Percentiles rank a stretch among this genome's conserved stretches.
Conservation (phyloP, 2,113 vertebrate species). For the Callionymus lyra region DNA sequence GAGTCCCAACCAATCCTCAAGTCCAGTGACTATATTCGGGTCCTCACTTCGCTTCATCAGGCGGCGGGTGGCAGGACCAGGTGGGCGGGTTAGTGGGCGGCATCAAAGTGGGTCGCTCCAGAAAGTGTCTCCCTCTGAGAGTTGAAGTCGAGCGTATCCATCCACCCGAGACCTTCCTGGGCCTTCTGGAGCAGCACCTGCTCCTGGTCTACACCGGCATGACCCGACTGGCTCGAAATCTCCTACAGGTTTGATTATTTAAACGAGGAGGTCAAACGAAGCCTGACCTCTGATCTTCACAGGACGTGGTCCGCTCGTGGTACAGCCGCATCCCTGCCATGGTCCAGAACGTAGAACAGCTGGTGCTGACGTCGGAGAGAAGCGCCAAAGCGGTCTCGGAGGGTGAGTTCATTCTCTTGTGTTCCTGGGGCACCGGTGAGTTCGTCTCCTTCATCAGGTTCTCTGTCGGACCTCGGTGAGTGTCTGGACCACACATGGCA, state of each 20-base stretch:
- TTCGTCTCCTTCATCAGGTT: constrained; percentile 52
- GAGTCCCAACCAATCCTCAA: background rate
- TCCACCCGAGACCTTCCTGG: constrained; percentile 63
- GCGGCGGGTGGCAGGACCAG: constrained; percentile 97
- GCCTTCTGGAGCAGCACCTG: constrained; percentile 75
- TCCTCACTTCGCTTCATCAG: constrained; percentile 41
- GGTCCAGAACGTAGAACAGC: constrained; percentile 65
- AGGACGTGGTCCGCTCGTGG: constrained; percentile 94
- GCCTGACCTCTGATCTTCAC: background rate
- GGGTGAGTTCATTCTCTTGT: constrained; percentile 49
- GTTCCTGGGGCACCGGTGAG: background rate
- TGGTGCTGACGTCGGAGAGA: constrained; percentile 77
- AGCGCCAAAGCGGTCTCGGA: constrained; percentile 73
- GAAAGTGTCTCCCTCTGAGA: constrained; percentile 72
- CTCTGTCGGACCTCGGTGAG: constrained; percentile 64
- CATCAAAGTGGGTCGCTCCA: constrained; percentile 81
- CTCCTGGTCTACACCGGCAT: constrained; percentile 92
- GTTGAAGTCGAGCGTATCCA: constrained; percentile 77
- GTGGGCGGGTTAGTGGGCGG: constrained; percentile 86
- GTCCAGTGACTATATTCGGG: background rate
- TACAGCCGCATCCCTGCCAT: constrained; percentile 77
- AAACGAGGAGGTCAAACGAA: no score
- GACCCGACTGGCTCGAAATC: constrained; percentile 87
- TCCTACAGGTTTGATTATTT: constrained; percentile 77
- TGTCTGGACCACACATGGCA: constrained; percentile 81